A percentile compares a stretch with the other conserved stretches of the same genome.
Evolutionary conservation across 2,888 invertebrate species (phyloP).

Genomic region (Thecocarcelia acutangulata): DNA sequence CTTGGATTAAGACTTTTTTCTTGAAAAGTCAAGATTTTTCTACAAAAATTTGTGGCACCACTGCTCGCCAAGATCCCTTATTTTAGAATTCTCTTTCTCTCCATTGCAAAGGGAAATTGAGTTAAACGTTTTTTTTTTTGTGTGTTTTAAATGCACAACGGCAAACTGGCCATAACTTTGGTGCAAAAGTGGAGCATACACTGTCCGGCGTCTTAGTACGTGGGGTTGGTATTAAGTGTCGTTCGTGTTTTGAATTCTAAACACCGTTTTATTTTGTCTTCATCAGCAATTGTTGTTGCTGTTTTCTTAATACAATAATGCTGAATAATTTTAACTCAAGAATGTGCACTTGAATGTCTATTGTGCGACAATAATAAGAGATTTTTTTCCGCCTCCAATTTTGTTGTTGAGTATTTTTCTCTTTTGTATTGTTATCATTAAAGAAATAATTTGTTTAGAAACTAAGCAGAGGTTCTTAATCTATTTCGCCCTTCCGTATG

Average conservation of each 20-base stretch:
- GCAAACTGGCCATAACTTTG: slow-evolving; percentile 42
- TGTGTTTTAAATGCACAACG: slow-evolving; percentile 32
- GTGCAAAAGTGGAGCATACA: slow-evolving; percentile 55
- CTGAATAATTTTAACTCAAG: no score
- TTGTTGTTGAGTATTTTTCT: slow-evolving; percentile 20
- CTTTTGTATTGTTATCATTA: slow-evolving; percentile 6
- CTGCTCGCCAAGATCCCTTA: slow-evolving; percentile 45
- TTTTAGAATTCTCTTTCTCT: slow-evolving; percentile 19
- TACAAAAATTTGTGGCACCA: no score
- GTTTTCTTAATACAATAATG: neutral
- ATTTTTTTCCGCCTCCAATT: slow-evolving; percentile 10
- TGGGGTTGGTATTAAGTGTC: slow-evolving; percentile 32
- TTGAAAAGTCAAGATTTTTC: no score
- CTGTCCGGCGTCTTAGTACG: slow-evolving; percentile 25
- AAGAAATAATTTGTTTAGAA: neutral
- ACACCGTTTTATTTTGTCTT: slow-evolving; percentile 27
- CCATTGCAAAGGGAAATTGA: slow-evolving; percentile 35
- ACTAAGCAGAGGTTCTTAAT: slow-evolving; percentile 6
- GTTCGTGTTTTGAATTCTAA: slow-evolving; percentile 61
- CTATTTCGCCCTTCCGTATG: no score
- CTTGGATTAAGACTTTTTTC: no score
- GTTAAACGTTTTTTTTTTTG: neutral
- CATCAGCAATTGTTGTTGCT: slow-evolving; percentile 3
- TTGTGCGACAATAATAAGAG: no score
- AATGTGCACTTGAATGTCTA: no score